Conservation (phyloP, 2,797 vertebrate genomes). For the Arnoldichthys spilopterus region DNA sequence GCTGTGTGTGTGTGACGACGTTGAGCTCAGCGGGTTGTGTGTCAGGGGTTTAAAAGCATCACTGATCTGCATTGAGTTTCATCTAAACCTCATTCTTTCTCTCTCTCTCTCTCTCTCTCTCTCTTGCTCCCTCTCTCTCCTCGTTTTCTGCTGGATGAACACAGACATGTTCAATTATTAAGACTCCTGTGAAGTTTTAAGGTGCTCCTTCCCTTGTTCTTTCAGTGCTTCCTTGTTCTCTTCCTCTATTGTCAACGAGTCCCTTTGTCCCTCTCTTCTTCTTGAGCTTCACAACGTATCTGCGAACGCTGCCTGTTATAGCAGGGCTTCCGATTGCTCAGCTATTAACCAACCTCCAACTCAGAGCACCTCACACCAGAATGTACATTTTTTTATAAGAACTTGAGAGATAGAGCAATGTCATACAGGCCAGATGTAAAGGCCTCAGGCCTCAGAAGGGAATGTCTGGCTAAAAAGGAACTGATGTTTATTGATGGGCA, state of each 20-base stretch:
- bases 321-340: background rate
- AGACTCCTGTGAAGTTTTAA: conserved; percentile 62
- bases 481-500: conserved; percentile 29
- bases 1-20: conserved; percentile 56
- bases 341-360: background rate
- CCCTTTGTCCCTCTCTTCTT: background rate
- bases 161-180: conserved; percentile 75
- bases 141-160: conserved; percentile 49
- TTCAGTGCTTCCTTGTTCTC: conserved; percentile 57
- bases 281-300: background rate
- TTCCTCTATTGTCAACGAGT: conserved; percentile 47
- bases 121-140: conserved; percentile 48
- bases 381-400: conserved; percentile 48
- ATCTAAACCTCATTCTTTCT: background rate
- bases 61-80: conserved; percentile 58
- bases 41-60: conserved; percentile 60
- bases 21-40: conserved; percentile 59
- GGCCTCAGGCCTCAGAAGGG: background rate
- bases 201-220: conserved; percentile 51
- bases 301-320: background rate
- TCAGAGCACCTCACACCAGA: background rate
- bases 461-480: background rate
- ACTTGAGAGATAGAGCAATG: background rate
- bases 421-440: background rate
- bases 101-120: conserved; percentile 8